Conservation (phyloP, 2,797 vertebrate genomes). For the Coccyzus lansbergi region DNA sequence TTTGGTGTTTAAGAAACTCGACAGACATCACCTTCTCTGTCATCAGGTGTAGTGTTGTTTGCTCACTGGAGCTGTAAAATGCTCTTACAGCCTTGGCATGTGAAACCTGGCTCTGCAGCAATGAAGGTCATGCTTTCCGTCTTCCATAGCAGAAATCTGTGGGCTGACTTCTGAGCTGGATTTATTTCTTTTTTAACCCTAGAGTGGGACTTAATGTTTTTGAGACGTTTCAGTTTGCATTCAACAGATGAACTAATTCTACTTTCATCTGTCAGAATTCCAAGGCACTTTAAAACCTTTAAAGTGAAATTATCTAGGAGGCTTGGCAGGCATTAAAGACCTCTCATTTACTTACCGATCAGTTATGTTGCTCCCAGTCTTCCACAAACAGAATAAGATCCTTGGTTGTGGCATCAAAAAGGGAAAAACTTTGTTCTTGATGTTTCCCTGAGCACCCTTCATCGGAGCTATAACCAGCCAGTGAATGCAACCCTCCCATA, state of each 20-base stretch:
- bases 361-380: background rate
- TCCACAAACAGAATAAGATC: background rate
- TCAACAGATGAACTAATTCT: background rate
- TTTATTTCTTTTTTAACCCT: background rate
- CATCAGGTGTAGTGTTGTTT: background rate
- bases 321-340: slow-evolving; percentile 22
- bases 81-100: background rate
- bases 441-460: background rate
- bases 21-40: slow-evolving; percentile 12
- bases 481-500: background rate
- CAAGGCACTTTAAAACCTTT: background rate
- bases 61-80: slow-evolving; percentile 21
- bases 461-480: background rate
- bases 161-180: background rate
- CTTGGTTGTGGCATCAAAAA: background rate
- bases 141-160: background rate
- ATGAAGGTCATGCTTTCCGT: background rate
- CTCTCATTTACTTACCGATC: background rate
- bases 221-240: slow-evolving; percentile 11
- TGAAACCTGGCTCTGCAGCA: background rate
- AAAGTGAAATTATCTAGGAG: background rate
- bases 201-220: background rate
- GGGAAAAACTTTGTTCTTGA: background rate
- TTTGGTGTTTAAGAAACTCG: background rate
- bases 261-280: slow-evolving; percentile 42